phyloP scores from a whole-genome alignment of 2,797 vertebrate genomes.

The Peromyscus nudipes region DNA sequence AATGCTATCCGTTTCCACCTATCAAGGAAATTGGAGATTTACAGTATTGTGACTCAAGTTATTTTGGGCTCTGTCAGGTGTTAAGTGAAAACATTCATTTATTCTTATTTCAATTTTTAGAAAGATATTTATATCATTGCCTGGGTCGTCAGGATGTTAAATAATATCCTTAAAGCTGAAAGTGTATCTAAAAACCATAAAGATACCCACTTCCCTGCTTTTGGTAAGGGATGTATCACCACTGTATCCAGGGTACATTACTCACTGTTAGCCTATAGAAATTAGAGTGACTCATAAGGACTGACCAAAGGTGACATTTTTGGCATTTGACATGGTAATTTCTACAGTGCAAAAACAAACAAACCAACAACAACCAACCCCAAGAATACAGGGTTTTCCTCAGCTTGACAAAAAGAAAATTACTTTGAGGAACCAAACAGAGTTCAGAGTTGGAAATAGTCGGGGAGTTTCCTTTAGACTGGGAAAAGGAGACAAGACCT shows the following conservation, averaged over 20 bases:
- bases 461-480: neutral
- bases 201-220: neutral
- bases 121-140: conserved; percentile 20
- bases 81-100: conserved; percentile 55
- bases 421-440: neutral
- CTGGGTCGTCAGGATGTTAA: neutral
- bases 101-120: conserved; percentile 50
- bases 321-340: neutral
- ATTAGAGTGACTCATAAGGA: neutral
- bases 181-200: neutral
- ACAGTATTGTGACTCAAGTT: conserved; percentile 53
- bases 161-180: neutral
- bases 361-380: too few relatives aligned
- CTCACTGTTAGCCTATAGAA: neutral
- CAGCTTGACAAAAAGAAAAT: neutral
- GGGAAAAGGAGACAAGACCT: neutral
- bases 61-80: conserved; percentile 69
- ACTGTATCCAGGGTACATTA: neutral
- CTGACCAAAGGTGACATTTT: neutral
- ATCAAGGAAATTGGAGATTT: conserved; percentile 70
- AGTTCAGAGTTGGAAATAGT: neutral
- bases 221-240: neutral
- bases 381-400: neutral
- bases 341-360: conserved; percentile 4
- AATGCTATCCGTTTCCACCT: conserved; percentile 71